Evolutionary conservation across 2,888 invertebrate genomes (phyloP).

Genomic region (Lasioglossum calceatum): DNA sequence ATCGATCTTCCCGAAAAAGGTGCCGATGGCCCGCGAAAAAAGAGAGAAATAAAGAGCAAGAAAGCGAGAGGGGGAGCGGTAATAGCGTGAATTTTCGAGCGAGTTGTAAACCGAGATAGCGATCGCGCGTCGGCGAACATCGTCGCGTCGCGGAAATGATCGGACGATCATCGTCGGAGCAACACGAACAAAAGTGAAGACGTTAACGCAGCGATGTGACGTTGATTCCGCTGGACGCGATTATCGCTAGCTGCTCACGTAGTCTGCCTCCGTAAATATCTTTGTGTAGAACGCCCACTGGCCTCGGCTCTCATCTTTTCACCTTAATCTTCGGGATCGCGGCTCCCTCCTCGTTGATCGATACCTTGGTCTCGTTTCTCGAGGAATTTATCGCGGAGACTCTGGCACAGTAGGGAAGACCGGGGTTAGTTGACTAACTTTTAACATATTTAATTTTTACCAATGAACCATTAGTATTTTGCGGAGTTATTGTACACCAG

Average conservation of each 20-base stretch:
- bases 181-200: slow-evolving; percentile 57
- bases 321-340: not conserved
- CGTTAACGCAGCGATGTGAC: slow-evolving; percentile 58
- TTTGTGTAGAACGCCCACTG: slow-evolving; percentile 14
- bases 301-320: not conserved
- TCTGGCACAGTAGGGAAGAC: not conserved
- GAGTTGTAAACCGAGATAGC: slow-evolving; percentile 47
- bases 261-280: slow-evolving; percentile 33
- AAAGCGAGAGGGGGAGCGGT: slow-evolving; percentile 45
- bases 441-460: too few relatives aligned
- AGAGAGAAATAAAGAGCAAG: not conserved
- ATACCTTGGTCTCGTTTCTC: not conserved
- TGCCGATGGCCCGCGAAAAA: slow-evolving; percentile 51
- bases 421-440: too few relatives aligned
- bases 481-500: too few relatives aligned
- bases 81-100: slow-evolving; percentile 75
- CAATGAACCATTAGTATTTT: too few relatives aligned
- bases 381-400: not conserved
- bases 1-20: slow-evolving; percentile 53
- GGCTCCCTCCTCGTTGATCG: not conserved
- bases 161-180: slow-evolving; percentile 47
- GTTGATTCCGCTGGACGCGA: slow-evolving; percentile 53
- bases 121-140: slow-evolving; percentile 14
- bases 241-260: slow-evolving; percentile 18
- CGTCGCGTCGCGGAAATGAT: slow-evolving; percentile 41